These are phyloP conservation scores for Platypus cylindrus DNA, from an alignment of 2,888 invertebrate species.

Conservation along the genomic window DNA sequence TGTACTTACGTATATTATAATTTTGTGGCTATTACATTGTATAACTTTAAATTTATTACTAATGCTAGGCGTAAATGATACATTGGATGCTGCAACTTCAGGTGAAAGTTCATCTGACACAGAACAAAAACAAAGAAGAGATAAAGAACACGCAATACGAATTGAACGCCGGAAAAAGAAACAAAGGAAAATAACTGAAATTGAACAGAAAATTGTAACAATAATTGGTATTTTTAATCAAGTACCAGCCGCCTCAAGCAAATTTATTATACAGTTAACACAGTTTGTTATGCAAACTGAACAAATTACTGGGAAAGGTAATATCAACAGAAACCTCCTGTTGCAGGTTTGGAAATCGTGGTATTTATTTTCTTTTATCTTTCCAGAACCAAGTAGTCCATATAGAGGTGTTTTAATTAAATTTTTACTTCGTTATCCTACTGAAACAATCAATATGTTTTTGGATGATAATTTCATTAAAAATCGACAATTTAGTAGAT, in stretches of 20 bases:
- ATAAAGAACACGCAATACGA: not conserved
- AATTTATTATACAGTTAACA: conserved; percentile 77
- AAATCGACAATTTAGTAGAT: conserved; percentile 46
- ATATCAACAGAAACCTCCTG: not conserved
- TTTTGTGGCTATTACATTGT: too few species aligned
- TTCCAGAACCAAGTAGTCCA: conserved; percentile 74
- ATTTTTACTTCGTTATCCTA: conserved; percentile 75
- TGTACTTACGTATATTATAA: too few species aligned
- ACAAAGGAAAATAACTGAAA: conserved; percentile 68
- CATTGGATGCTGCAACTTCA: too few species aligned
- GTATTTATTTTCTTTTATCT: not conserved
- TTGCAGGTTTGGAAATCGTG: not conserved
- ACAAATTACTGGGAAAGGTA: conserved; percentile 59
- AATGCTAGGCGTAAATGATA: too few species aligned
- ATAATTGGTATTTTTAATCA: conserved; percentile 85
- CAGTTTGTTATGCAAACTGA: conserved; percentile 79
- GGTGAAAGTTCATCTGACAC: too few species aligned
- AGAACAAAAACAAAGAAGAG: too few species aligned
- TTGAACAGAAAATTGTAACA: conserved; percentile 80
- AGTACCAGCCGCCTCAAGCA: conserved; percentile 79
- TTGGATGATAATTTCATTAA: conserved; percentile 67
- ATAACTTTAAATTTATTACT: too few species aligned
- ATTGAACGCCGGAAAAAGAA: conserved; percentile 37
- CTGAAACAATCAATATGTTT: conserved; percentile 66
- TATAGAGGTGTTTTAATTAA: conserved; percentile 79